phyloP scores from a whole-genome alignment of 2,797 vertebrate genomes.

The Fratercula arctica region DNA sequence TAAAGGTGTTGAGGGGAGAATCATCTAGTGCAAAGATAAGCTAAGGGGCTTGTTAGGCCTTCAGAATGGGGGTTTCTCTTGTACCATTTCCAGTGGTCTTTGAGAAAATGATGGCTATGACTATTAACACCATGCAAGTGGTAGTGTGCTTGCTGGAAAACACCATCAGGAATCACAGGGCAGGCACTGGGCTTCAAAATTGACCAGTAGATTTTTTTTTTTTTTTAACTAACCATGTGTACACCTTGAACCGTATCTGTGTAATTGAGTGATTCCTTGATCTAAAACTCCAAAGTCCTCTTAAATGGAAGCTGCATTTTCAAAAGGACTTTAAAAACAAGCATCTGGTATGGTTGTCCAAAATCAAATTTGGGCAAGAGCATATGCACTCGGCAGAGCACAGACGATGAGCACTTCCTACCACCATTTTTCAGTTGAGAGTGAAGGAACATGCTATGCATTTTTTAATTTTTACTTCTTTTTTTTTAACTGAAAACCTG shows the following conservation, averaged over 20 bases:
- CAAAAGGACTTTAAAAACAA: neutral
- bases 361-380: neutral
- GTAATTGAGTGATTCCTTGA: neutral
- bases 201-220: neutral
- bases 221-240: neutral
- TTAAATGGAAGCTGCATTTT: neutral
- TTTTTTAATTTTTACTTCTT: no score
- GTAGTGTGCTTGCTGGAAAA: neutral
- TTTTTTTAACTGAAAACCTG: neutral
- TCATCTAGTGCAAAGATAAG: neutral
- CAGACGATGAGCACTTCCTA: rapidly evolving
- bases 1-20: neutral
- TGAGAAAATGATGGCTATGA: rapidly evolving
- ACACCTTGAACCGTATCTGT: neutral
- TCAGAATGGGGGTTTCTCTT: neutral
- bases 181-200: neutral
- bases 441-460: neutral
- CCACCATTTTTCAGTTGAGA: neutral
- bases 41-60: neutral
- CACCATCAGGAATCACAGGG: neutral
- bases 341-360: neutral
- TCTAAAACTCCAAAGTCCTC: neutral
- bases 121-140: neutral
- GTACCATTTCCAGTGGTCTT: neutral
- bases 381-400: rapidly evolving